phyloP scores from a whole-genome alignment of 2,888 invertebrate species.

The Andrena fulva region DNA sequence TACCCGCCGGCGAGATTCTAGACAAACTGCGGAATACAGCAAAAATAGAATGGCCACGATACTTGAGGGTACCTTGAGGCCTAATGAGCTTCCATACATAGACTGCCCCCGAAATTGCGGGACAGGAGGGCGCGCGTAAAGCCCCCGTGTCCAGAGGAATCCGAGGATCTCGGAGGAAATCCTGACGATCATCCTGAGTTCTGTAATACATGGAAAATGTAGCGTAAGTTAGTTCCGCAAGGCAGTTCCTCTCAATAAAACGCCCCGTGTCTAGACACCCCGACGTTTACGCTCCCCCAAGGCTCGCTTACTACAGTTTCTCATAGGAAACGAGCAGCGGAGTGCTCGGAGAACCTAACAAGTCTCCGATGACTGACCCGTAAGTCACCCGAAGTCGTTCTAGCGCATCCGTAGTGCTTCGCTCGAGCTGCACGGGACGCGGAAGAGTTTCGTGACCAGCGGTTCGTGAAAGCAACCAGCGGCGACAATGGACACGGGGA shows the following conservation, averaged over 20 bases:
- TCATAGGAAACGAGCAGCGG: neutral
- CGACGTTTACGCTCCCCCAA: neutral
- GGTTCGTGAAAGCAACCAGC: neutral
- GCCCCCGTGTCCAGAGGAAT: too few species aligned
- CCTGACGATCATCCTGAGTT: too few species aligned
- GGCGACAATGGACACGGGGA: constrained; percentile 13
- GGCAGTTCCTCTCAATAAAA: neutral
- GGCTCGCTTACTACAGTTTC: neutral
- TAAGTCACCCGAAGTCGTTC: neutral
- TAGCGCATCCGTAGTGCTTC: neutral
- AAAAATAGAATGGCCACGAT: constrained; percentile 56
- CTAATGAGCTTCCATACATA: constrained; percentile 47
- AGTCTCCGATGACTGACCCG: neutral
- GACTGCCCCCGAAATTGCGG: too few species aligned
- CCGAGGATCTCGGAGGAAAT: too few species aligned
- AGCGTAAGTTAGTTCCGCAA: too few species aligned
- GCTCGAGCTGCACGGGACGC: neutral
- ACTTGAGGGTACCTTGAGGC: constrained; percentile 38
- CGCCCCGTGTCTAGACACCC: neutral
- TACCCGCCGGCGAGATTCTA: constrained; percentile 52
- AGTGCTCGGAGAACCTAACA: neutral
- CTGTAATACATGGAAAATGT: too few species aligned
- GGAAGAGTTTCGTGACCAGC: neutral
- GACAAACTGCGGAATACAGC: constrained; percentile 40
- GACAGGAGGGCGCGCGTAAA: too few species aligned